These are phyloP conservation scores for Pogonocherus hispidulus DNA, from an alignment of 2,888 invertebrate species.

Conservation along the genomic window DNA sequence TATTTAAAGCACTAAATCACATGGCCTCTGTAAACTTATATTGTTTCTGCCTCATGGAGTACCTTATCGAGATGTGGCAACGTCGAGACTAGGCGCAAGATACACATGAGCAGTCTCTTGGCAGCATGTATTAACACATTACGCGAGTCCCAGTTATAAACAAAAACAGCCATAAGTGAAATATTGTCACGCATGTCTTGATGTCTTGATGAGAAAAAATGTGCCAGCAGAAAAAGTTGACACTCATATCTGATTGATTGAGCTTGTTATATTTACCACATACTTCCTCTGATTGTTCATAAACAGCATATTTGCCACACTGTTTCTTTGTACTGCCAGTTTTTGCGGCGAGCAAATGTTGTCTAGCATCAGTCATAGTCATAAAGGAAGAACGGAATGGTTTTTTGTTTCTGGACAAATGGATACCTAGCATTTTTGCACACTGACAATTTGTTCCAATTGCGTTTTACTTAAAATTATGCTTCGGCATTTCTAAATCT, in stretches of 20 bases:
- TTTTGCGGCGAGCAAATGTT: constrained; percentile 35
- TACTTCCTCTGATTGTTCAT: constrained; percentile 56
- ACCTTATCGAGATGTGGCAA: constrained; percentile 11
- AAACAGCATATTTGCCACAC: constrained; percentile 48
- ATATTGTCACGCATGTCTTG: constrained; percentile 56
- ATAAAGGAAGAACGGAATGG: constrained; percentile 16
- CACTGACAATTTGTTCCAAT: too few species aligned
- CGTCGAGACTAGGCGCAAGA: constrained; percentile 7
- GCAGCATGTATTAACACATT: constrained; percentile 49
- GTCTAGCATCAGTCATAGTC: neutral
- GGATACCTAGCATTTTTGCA: too few species aligned
- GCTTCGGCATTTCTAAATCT: too few species aligned
- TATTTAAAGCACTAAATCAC: too few species aligned
- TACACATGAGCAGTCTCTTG: constrained; percentile 13
- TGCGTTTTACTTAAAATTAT: too few species aligned
- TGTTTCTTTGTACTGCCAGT: constrained; percentile 38
- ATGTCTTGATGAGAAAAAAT: constrained; percentile 49
- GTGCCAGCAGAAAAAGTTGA: constrained; percentile 46
- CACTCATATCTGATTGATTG: constrained; percentile 58
- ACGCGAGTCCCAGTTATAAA: constrained; percentile 46
- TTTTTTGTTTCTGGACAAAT: neutral
- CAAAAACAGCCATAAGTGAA: constrained; percentile 55
- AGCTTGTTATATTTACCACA: constrained; percentile 46
- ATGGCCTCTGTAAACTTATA: too few species aligned
- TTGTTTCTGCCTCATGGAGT: too few species aligned